A percentile compares a stretch with the other conserved stretches of the same genome.
Evolutionary conservation across 2,113 vertebrate species (phyloP).

Genomic region (Lycaon pictus): DNA sequence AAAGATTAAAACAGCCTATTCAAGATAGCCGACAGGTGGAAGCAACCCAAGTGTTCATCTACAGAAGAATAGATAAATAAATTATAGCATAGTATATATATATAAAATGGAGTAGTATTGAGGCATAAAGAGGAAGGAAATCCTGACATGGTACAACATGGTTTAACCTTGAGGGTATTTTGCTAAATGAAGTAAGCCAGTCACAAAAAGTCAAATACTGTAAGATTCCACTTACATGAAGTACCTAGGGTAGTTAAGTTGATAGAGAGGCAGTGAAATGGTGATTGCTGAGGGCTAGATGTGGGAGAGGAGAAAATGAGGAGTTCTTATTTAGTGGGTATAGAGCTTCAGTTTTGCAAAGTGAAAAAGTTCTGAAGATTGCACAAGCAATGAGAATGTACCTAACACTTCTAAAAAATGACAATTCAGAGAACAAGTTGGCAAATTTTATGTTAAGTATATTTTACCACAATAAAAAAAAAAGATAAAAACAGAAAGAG

Average conservation of each 20-base stretch:
- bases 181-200: slow-evolving; percentile 10
- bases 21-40: neutral
- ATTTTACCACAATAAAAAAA: neutral
- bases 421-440: neutral
- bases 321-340: neutral
- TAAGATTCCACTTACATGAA: neutral
- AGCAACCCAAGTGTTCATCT: neutral
- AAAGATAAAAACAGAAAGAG: neutral
- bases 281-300: neutral
- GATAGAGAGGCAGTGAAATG: neutral
- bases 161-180: neutral
- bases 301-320: neutral
- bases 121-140: neutral
- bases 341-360: neutral
- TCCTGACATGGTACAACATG: neutral
- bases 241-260: neutral
- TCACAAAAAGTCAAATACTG: neutral
- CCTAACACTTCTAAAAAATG: neutral
- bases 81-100: neutral
- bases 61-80: neutral
- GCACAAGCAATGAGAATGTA: neutral
- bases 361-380: neutral
- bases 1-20: neutral
- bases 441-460: neutral
- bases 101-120: neutral